Evolutionary conservation across 2,113 vertebrate genomes (phyloP).

Genomic region (Alethe diademata): DNA sequence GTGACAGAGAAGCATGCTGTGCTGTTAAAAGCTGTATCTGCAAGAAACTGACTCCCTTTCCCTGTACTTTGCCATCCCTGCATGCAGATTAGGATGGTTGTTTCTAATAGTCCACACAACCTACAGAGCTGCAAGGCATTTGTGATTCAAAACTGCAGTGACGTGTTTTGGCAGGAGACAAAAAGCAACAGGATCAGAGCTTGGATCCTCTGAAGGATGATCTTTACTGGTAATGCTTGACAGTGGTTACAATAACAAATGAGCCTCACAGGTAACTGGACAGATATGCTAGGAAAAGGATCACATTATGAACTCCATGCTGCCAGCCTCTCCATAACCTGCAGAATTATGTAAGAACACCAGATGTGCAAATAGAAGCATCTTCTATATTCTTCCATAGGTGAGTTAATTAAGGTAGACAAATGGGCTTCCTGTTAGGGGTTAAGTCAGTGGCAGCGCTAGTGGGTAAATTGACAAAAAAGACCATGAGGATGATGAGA

Average conservation of each 20-base stretch:
- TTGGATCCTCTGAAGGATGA: background rate
- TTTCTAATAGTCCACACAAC: background rate
- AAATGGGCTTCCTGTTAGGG: background rate
- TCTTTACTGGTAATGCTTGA: background rate
- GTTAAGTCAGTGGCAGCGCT: background rate
- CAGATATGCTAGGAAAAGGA: background rate
- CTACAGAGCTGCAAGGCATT: background rate
- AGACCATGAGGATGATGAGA: background rate
- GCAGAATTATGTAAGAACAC: background rate
- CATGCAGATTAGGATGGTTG: background rate
- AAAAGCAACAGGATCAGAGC: background rate
- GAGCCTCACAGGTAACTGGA: background rate
- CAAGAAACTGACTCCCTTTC: background rate
- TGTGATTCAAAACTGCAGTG: background rate
- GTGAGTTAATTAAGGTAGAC: background rate
- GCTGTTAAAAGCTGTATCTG: background rate
- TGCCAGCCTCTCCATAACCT: background rate
- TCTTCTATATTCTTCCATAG: background rate
- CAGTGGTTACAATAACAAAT: background rate
- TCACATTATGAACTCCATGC: background rate
- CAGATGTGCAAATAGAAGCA: background rate
- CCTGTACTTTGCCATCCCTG: background rate
- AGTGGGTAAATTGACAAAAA: background rate
- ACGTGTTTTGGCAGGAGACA: background rate
- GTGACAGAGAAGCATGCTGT: background rate